Evolutionary conservation across 2,113 vertebrate genomes (phyloP).

Genomic region (Merops nubicus): DNA sequence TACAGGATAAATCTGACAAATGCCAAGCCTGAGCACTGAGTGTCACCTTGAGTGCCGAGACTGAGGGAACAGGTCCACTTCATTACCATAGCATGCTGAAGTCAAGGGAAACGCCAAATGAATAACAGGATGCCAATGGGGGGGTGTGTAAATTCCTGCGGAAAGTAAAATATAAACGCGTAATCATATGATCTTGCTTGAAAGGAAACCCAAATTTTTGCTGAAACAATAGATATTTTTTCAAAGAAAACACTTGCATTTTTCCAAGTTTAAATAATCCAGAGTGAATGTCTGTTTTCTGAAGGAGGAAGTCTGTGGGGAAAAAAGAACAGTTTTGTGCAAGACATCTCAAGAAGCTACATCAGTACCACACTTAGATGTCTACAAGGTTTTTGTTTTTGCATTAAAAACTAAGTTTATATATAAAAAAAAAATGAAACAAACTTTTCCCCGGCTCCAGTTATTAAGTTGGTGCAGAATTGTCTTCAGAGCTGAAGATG

Average conservation of each 20-base stretch:
- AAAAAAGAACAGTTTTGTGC: not conserved
- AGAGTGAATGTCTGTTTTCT: constrained; percentile 62
- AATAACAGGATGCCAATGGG: constrained; percentile 89
- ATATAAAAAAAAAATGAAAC: not conserved
- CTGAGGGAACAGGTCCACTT: not conserved
- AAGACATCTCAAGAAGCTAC: constrained; percentile 1
- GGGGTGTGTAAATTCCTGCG: constrained; percentile 86
- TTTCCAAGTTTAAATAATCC: constrained; percentile 78
- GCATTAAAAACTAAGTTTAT: not conserved
- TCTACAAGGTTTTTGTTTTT: not conserved
- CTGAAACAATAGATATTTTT: constrained; percentile 85
- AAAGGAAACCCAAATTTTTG: constrained; percentile 83
- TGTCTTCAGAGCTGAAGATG: not conserved
- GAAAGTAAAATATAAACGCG: constrained; percentile 86
- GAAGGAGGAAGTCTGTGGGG: constrained; percentile 5
- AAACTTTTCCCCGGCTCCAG: not conserved
- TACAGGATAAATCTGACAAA: not conserved
- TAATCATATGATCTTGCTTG: constrained; percentile 84
- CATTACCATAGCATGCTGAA: constrained; percentile 58
- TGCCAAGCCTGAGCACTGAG: not conserved
- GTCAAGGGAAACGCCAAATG: constrained; percentile 76
- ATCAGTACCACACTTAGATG: not conserved
- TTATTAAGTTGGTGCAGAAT: not conserved
- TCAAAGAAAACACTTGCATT: constrained; percentile 82
- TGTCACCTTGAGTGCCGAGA: not conserved